A percentile compares a stretch with the other conserved stretches of the same genome.
These are phyloP conservation scores for Vimba vimba DNA, from an alignment of 2,113 vertebrate genomes.

Conservation along the genomic window DNA sequence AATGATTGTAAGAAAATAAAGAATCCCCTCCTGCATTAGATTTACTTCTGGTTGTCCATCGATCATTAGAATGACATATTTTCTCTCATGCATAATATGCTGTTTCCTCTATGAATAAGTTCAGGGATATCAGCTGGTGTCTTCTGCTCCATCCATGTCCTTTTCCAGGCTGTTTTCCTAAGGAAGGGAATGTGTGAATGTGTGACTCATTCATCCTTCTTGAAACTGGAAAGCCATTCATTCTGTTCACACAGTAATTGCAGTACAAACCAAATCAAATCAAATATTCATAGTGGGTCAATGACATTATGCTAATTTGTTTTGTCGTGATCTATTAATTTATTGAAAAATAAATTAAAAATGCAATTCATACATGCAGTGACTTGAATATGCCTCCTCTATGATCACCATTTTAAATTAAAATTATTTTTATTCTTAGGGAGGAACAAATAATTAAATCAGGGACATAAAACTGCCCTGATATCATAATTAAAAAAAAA, in stretches of 20 bases:
- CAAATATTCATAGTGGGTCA: background rate
- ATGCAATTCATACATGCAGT: background rate
- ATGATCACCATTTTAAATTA: too few relatives aligned
- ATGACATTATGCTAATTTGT: background rate
- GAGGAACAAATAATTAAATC: too few relatives aligned
- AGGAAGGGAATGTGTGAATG: background rate
- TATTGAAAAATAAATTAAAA: background rate
- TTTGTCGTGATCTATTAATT: background rate
- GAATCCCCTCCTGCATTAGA: background rate
- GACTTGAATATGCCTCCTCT: background rate
- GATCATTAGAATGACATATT: background rate
- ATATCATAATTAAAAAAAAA: too few relatives aligned
- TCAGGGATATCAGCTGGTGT: background rate
- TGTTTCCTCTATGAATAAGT: background rate
- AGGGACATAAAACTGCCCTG: background rate
- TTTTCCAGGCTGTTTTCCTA: background rate
- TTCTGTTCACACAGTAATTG: conserved; percentile 9
- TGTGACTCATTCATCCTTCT: background rate
- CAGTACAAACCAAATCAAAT: background rate
- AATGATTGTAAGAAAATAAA: background rate
- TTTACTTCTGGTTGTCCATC: background rate
- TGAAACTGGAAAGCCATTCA: background rate
- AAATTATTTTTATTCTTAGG: too few relatives aligned
- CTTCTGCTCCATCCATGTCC: background rate
- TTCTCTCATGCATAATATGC: background rate